A percentile compares a stretch with the other conserved stretches of the same genome.
Evolutionary conservation across 2,888 invertebrate species (phyloP).

Genomic region (Acleris laterana): DNA sequence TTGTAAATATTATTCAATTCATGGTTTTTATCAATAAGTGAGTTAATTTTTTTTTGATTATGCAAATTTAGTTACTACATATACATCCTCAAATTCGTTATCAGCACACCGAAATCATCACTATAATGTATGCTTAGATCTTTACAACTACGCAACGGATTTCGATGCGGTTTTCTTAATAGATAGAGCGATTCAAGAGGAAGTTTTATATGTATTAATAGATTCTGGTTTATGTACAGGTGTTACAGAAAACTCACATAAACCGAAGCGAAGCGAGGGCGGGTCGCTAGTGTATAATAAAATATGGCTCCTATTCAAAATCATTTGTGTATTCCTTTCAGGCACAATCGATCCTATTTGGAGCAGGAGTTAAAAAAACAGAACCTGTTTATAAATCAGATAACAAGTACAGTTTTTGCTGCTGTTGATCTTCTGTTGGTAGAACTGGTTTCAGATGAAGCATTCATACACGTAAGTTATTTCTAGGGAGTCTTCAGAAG

Average conservation of each 20-base stretch:
- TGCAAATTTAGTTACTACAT: neutral
- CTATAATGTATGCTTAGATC: too few relatives aligned
- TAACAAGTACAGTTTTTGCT: conserved; percentile 49
- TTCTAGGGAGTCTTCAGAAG: neutral
- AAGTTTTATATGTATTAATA: too few relatives aligned
- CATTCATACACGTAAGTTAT: conserved; percentile 61
- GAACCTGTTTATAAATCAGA: conserved; percentile 49
- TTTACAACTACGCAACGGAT: too few relatives aligned
- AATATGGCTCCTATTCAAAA: too few relatives aligned
- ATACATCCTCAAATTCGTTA: too few relatives aligned
- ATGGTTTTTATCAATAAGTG: conserved; percentile 60
- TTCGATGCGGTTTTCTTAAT: too few relatives aligned
- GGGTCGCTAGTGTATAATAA: too few relatives aligned
- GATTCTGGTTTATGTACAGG: too few relatives aligned
- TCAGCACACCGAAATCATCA: too few relatives aligned
- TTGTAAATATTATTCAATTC: conserved; percentile 54
- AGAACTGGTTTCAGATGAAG: conserved; percentile 56
- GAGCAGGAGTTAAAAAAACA: conserved; percentile 48
- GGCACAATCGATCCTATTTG: conserved; percentile 55
- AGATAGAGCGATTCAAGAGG: too few relatives aligned
- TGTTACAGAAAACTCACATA: too few relatives aligned
- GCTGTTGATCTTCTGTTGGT: conserved; percentile 54
- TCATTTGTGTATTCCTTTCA: conserved; percentile 47
- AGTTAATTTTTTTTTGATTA: conserved; percentile 46
- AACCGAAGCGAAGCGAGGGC: too few relatives aligned